Base-by-base conservation (phyloP, 2,888 invertebrate genomes). In the Epinotia bilunana region DNA sequence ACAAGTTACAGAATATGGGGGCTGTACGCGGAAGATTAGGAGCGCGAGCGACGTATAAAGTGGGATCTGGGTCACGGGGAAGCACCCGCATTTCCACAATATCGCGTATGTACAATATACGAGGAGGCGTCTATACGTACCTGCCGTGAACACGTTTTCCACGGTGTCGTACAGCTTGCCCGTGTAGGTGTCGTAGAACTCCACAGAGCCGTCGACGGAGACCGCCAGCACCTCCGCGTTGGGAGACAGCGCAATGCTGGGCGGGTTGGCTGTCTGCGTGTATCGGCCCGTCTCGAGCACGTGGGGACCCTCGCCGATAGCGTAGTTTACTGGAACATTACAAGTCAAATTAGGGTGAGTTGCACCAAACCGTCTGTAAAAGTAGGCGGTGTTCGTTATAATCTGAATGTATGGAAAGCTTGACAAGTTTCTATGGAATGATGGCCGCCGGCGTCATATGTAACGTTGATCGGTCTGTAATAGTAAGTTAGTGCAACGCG, bases 201-300 rank as follows among this genome's bases (percentile, higher is more conserved):
- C 95, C 5, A 98, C 86, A 18, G 93, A 93, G 55, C 94, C 92
- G 71, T 95, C 95, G 75, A 95, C 95, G 33, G 96, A 95, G 13
- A 98, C 95, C 0, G 95, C 97, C 13, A 98, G 90, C 20, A 97
- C 96, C 83, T 97, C 96, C 0, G 96, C 97, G 87, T 97, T 96
- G 23, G 97, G 97, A 16, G 98, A 97, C 61, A 98, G 90, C 0
- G 97, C 96, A 73, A 98, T 95, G 78, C 92, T 91, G 11, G 96
- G 95, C 13, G 94, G 87, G 69, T 90, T 90, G 0, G 92, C 93
- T 0, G 94, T 92, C 87, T 95, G 95, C 28, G 95, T 95, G 82
- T 95, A 96, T 39, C 89, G 90, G 13, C 96, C 97, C 0, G 96
- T 95, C 79, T 95, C 94, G 60, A 97, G 88, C 74, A 97, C 91